These are phyloP conservation scores for Sparus aurata DNA, from an alignment of 2,797 vertebrate genomes.

Conservation along the genomic window DNA sequence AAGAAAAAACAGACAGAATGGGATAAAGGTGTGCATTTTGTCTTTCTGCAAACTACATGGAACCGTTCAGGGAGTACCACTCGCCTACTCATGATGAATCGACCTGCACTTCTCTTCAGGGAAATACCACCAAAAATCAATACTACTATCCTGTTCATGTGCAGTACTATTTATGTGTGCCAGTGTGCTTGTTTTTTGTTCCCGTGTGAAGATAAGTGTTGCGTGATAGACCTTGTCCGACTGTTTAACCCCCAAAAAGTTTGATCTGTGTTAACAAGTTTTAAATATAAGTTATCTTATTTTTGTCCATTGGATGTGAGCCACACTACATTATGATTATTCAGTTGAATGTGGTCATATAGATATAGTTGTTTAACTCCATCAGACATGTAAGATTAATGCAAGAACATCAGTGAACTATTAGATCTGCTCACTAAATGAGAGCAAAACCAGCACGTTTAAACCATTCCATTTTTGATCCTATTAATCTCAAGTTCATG, in stretches of 20 bases:
- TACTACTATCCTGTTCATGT: slow-evolving; percentile 62
- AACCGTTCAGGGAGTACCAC: slow-evolving; percentile 64
- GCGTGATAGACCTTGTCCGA: neutral
- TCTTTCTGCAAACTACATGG: slow-evolving; percentile 43
- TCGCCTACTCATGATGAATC: slow-evolving; percentile 54
- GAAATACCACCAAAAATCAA: slow-evolving; percentile 72
- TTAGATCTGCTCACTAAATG: neutral
- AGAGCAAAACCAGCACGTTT: neutral
- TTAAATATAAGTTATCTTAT: neutral
- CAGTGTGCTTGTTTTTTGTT: slow-evolving; percentile 18
- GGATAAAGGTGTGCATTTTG: slow-evolving; percentile 49
- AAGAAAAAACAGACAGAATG: slow-evolving; percentile 3
- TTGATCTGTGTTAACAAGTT: neutral
- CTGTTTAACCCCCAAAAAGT: neutral
- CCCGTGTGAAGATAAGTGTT: slow-evolving; percentile 14
- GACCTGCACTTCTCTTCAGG: slow-evolving; percentile 57
- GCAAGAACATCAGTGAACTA: neutral
- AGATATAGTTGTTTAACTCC: neutral
- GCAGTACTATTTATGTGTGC: slow-evolving; percentile 22
- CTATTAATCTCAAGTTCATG: slow-evolving; percentile 17
- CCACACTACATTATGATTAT: neutral
- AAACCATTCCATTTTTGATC: slow-evolving; percentile 24
- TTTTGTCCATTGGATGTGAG: neutral
- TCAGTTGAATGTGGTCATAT: neutral
- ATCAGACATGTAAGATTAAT: neutral